These are phyloP conservation scores for Metellina segmentata DNA, from an alignment of 2,888 invertebrate species.

Conservation along the genomic window DNA sequence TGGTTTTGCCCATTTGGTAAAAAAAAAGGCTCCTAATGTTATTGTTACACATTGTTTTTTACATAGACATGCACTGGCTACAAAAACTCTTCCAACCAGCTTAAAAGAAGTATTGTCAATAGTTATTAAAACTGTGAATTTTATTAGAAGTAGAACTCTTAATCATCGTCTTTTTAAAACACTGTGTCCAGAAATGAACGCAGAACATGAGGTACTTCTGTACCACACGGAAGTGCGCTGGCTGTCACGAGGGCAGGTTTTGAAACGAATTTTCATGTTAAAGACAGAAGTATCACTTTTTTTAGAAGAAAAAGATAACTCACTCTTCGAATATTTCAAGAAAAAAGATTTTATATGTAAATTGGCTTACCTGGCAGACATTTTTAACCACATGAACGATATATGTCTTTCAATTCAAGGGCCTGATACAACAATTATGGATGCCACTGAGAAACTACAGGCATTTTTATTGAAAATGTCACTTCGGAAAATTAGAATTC, in stretches of 20 bases:
- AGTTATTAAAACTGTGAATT: conserved; percentile 81
- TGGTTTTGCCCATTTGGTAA: too few species aligned
- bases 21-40: too few species aligned
- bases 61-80: conserved; percentile 64
- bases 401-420: conserved; percentile 17
- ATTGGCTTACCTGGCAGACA: conserved; percentile 16
- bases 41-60: background rate
- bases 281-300: conserved; percentile 60
- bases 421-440: conserved; percentile 57
- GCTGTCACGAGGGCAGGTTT: conserved; percentile 58
- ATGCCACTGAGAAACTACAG: conserved; percentile 61
- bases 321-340: conserved; percentile 52
- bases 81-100: conserved; percentile 64
- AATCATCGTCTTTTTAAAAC: conserved; percentile 65
- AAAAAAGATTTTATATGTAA: conserved; percentile 80
- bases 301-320: conserved; percentile 53
- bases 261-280: conserved; percentile 59
- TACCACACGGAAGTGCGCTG: conserved; percentile 57
- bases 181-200: conserved; percentile 54
- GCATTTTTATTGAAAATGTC: conserved; percentile 61
- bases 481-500: conserved; percentile 58
- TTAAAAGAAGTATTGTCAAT: conserved; percentile 61
- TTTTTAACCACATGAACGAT: too few species aligned
- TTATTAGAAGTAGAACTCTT: conserved; percentile 84
- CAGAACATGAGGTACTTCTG: conserved; percentile 59